These are phyloP conservation scores for Drosophila flavopinicola DNA, from an alignment of 2,888 invertebrate genomes.

Conservation along the genomic window DNA sequence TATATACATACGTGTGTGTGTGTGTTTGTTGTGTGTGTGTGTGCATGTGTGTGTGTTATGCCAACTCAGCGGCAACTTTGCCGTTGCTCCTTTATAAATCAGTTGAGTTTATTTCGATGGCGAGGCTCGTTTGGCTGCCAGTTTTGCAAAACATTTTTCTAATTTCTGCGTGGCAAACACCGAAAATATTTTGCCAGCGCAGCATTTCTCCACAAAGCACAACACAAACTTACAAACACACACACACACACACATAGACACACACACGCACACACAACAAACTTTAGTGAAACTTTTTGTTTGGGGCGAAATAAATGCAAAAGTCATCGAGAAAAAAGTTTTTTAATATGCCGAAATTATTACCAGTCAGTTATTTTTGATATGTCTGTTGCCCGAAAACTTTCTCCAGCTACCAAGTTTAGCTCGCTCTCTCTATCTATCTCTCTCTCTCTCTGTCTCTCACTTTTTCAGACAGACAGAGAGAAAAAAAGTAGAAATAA, in stretches of 20 bases:
- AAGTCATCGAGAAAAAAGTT: conserved; percentile 79
- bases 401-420: conserved; percentile 48
- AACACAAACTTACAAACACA: conserved; percentile 33
- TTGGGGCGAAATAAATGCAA: conserved; percentile 73
- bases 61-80: conserved; percentile 56
- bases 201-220: conserved; percentile 46
- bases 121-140: conserved; percentile 53
- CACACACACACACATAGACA: conserved; percentile 12
- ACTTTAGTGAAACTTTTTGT: conserved; percentile 49
- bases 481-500: conserved; percentile 47
- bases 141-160: conserved; percentile 70
- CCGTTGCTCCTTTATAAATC: conserved; percentile 64
- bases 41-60: conserved; percentile 26
- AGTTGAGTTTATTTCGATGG: conserved; percentile 67
- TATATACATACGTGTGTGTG: not conserved
- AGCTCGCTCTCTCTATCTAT: not conserved
- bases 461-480: too few species aligned
- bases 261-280: conserved; percentile 25
- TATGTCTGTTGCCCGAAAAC: conserved; percentile 71
- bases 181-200: conserved; percentile 66
- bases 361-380: conserved; percentile 80
- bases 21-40: conserved; percentile 4
- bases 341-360: conserved; percentile 79
- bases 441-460: not conserved
- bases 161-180: conserved; percentile 62